These are phyloP conservation scores for Rhincodon typus DNA, from an alignment of 2,797 vertebrate genomes.

Conservation along the genomic window DNA sequence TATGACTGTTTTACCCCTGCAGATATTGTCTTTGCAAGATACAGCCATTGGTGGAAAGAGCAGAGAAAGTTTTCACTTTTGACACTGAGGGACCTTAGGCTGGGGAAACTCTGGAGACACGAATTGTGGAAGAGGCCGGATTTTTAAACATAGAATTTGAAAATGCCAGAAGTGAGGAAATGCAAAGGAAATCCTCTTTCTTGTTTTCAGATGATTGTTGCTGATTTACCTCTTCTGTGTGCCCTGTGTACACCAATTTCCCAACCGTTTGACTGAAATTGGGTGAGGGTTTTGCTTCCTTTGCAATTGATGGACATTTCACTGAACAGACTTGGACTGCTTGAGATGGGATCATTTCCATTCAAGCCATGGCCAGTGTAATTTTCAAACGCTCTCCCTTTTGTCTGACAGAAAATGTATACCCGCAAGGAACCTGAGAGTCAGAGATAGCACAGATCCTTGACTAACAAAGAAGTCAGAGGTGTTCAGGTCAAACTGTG, in stretches of 20 bases:
- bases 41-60: slow-evolving; percentile 54
- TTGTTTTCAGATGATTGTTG: neutral
- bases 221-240: neutral
- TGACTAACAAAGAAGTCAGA: no score
- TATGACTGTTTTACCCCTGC: neutral
- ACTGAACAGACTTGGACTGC: neutral
- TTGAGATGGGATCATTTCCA: neutral
- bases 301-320: neutral
- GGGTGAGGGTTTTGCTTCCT: no score
- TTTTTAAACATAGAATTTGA: slow-evolving; percentile 48
- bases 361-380: neutral
- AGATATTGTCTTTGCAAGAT: slow-evolving; percentile 52
- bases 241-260: no score
- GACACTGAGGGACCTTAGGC: slow-evolving; percentile 50
- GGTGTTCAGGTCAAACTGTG: no score
- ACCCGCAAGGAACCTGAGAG: no score
- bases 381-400: neutral
- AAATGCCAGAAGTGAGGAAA: slow-evolving; percentile 50
- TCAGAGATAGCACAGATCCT: no score
- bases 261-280: no score
- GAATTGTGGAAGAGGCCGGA: slow-evolving; percentile 51
- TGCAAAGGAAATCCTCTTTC: neutral
- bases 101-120: slow-evolving; percentile 53
- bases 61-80: slow-evolving; percentile 58
- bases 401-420: no score